Conservation (phyloP, 2,113 vertebrate genomes). For the Cheirogaleus medius region DNA sequence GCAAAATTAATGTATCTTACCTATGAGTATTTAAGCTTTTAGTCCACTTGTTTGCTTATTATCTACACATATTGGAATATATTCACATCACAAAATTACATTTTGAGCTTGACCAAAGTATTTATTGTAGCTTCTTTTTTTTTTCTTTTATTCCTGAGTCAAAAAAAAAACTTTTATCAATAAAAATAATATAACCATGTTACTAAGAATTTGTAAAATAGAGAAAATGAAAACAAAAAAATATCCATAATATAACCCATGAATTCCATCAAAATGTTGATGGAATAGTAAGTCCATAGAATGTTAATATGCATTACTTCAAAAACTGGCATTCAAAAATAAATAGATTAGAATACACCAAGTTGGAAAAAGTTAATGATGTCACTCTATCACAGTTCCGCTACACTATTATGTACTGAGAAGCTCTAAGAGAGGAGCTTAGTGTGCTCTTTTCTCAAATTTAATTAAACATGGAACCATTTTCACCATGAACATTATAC, state of each 20-base stretch:
- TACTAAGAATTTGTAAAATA: background rate
- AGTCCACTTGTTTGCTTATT: conserved; percentile 19
- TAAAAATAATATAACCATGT: background rate
- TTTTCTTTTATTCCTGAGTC: conserved; percentile 17
- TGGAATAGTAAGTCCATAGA: background rate
- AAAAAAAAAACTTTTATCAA: background rate
- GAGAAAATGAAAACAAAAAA: background rate
- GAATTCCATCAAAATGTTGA: background rate
- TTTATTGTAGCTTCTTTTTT: conserved; percentile 21
- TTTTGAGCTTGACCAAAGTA: background rate
- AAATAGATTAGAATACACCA: background rate
- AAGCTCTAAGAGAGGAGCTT: background rate
- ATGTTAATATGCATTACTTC: background rate
- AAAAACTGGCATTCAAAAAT: background rate
- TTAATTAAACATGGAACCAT: background rate
- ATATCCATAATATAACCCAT: background rate
- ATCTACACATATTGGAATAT: background rate
- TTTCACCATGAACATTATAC: background rate
- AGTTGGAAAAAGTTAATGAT: background rate
- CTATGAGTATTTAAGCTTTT: background rate
- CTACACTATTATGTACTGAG: background rate
- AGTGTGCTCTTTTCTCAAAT: background rate
- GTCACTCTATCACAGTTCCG: background rate
- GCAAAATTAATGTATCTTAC: background rate
- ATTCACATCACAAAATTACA: conserved; percentile 5